Evolutionary conservation across 2,113 vertebrate genomes (phyloP), one percentile per base, ranked within the genome.

Genomic region (Ctenodactylus gundi): DNA sequence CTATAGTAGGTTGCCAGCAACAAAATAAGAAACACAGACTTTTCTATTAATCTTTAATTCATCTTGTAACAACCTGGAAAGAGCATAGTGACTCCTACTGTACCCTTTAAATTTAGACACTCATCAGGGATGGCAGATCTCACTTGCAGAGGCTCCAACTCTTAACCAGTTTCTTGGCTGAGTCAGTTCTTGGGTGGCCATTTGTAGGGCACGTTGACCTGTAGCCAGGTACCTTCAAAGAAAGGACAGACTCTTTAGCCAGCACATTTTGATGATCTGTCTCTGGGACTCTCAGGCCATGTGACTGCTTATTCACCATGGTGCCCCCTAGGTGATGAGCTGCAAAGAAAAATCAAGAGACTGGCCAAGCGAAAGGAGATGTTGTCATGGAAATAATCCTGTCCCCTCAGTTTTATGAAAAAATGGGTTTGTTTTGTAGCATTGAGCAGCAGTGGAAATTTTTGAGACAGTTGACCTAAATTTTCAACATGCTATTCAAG

Each of bases 21-120:
- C 44, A 76, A 51, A 92, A n/a, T 20, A 53, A 85, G n/a, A n/a
- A 55, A 72, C 73, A 46, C 75, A 64, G 31, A 31, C 36, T 84
- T 58, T 88, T 27, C 25, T 29, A 39, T 18, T 58, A 27, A 82
- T 67, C 14, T 7, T 86, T 25, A 31, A 1, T 53, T 62, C 23
- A 49, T 68, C 46, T 83, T 44, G n/a, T 36, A 27, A 58, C 20
- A 23, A 27, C 58, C 1, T 46, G 39, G 18, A 14, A 29, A 64
- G 21, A 25, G 17, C 17, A 39, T 55, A 53, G 25, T 11, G 44
- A 8, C 57, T 36, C 29, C 51, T 18, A 34, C 17, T 31, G 20
- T 2, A 36, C 4, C 5, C 10, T 1, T 55, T 78, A 53, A 55
- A 78, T 6, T 25, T 55, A 25, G 25, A 44, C 25, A 39, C n/a